These are phyloP conservation scores for Magallana ariakensis DNA, from an alignment of 1,140 invertebrate species.

Conservation along the genomic window DNA sequence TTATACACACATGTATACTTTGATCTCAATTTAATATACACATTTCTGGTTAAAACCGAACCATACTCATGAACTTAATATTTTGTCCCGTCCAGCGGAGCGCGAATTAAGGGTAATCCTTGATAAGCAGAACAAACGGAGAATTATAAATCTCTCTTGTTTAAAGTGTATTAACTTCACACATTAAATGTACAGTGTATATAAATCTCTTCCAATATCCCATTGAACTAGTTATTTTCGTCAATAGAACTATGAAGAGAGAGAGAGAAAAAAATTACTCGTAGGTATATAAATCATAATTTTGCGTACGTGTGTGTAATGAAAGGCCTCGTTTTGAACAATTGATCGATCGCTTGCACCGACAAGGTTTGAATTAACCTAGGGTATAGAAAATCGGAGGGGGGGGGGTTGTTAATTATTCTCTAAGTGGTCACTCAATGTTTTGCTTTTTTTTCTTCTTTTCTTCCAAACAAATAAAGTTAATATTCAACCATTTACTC, in stretches of 20 bases:
- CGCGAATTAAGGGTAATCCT: neutral
- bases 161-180: conserved; percentile 21
- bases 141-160: neutral
- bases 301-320: neutral
- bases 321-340: neutral
- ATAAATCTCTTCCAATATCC: neutral
- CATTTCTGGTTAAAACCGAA: too few relatives aligned
- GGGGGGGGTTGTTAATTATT: too few relatives aligned
- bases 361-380: neutral
- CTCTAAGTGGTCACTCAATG: too few relatives aligned
- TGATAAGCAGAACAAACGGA: neutral
- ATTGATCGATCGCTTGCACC: neutral
- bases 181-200: conserved; percentile 16
- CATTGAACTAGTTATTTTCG: conserved; percentile 12
- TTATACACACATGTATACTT: too few relatives aligned
- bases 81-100: neutral
- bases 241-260: neutral
- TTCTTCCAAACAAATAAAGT: too few relatives aligned
- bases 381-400: too few relatives aligned
- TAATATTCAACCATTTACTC: too few relatives aligned
- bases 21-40: too few relatives aligned
- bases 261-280: neutral
- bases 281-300: neutral
- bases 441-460: too few relatives aligned
- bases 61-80: too few relatives aligned